Evolutionary conservation across 2,113 vertebrate genomes (phyloP).

Genomic region (Ia io): DNA sequence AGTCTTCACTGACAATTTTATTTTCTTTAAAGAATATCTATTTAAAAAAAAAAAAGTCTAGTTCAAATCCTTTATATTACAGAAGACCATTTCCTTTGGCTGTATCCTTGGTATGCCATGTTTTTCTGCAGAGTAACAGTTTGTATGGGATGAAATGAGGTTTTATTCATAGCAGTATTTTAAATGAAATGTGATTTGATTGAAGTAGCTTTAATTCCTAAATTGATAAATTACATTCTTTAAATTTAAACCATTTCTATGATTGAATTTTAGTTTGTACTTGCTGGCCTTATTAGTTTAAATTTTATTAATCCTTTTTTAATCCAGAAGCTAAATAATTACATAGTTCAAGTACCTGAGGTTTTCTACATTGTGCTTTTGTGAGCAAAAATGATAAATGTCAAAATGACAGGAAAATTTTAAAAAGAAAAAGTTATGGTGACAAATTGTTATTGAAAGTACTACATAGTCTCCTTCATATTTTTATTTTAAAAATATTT

Average conservation of each 20-base stretch:
- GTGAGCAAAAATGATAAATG: slow-evolving; percentile 20
- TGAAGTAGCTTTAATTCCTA: background rate
- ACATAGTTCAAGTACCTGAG: background rate
- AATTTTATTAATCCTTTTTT: background rate
- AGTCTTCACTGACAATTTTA: background rate
- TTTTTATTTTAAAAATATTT: background rate
- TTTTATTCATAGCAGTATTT: background rate
- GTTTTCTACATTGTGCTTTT: slow-evolving; percentile 39
- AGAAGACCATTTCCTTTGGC: background rate
- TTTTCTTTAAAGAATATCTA: background rate
- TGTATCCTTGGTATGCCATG: background rate
- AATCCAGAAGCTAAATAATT: background rate
- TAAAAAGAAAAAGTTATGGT: background rate
- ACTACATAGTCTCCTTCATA: background rate
- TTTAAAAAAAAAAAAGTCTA: background rate
- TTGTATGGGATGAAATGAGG: background rate
- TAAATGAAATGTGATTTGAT: background rate
- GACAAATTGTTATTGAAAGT: background rate
- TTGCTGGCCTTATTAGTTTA: slow-evolving; percentile 37
- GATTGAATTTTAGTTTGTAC: slow-evolving; percentile 31
- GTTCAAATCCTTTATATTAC: background rate
- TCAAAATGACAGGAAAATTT: background rate
- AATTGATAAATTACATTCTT: background rate
- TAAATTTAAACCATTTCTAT: background rate
- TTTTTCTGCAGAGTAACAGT: background rate